Evolutionary conservation across 2,113 vertebrate genomes (phyloP).

Genomic region (Numenius arquata): DNA sequence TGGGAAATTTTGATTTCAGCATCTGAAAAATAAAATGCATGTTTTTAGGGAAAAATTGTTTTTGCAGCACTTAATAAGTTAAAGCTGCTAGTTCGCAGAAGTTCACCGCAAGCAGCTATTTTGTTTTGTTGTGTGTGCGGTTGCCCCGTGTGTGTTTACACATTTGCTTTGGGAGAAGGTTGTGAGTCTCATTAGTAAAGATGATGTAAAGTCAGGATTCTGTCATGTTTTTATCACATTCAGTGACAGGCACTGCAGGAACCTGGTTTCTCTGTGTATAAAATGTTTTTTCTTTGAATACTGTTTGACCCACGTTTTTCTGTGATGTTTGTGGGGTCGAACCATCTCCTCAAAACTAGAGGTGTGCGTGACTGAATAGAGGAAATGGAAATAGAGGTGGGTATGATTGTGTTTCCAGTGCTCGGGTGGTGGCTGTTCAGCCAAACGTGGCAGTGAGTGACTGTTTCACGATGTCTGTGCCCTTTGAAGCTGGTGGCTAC

Average conservation of each 20-base stretch:
- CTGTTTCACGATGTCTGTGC: neutral
- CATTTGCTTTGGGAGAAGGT: neutral
- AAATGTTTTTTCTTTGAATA: neutral
- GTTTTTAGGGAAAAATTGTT: neutral
- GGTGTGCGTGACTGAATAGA: neutral
- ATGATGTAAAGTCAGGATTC: neutral
- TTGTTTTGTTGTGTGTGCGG: neutral
- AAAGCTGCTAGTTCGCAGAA: neutral
- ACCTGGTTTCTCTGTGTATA: neutral
- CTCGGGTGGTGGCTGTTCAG: neutral
- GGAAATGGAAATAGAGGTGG: neutral
- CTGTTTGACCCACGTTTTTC: neutral
- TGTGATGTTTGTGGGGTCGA: neutral
- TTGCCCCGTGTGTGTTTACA: neutral
- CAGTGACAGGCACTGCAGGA: neutral
- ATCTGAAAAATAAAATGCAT: neutral
- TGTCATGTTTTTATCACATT: neutral
- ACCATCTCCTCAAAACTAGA: neutral
- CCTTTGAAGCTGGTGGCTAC: neutral
- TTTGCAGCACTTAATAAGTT: neutral
- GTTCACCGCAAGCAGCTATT: neutral
- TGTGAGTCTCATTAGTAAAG: neutral
- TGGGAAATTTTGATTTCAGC: neutral
- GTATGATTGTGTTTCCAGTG: neutral
- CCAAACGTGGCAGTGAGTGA: neutral